A percentile compares a stretch with the other conserved stretches of the same genome.
phyloP scores from a whole-genome alignment of 2,113 vertebrate species.

The Erinaceus europaeus region DNA sequence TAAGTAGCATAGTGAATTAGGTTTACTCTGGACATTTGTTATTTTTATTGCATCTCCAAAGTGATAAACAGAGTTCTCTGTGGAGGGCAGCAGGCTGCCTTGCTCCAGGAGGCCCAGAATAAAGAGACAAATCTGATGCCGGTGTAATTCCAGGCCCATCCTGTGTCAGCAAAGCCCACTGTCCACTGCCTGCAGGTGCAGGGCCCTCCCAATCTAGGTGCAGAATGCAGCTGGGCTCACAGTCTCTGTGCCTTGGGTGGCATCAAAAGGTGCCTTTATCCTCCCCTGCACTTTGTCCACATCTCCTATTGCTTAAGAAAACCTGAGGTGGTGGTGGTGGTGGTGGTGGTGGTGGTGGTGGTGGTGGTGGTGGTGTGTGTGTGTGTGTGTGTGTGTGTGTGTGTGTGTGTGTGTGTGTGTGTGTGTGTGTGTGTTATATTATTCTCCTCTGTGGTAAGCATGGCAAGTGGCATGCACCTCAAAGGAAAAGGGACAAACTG shows the following conservation, averaged over 20 bases:
- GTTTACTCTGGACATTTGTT: conserved; percentile 90
- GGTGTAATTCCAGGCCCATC: conserved; percentile 39
- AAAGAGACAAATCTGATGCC: conserved; percentile 71
- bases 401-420: too few relatives aligned
- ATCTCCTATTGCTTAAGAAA: too few relatives aligned
- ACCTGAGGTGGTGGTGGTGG: too few relatives aligned
- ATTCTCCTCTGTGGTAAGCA: not conserved
- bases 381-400: too few relatives aligned
- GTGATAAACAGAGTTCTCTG: conserved; percentile 88
- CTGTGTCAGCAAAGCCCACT: conserved; percentile 64
- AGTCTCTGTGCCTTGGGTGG: too few relatives aligned
- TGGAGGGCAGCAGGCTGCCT: conserved; percentile 74
- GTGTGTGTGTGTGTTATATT: too few relatives aligned
- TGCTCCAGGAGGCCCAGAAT: conserved; percentile 73
- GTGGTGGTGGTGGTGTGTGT: too few relatives aligned
- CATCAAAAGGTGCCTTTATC: too few relatives aligned
- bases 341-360: too few relatives aligned
- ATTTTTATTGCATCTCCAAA: conserved; percentile 89
- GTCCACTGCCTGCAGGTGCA: conserved; percentile 34
- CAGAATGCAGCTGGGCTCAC: not conserved
- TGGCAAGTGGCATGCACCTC: not conserved
- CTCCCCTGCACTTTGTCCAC: too few relatives aligned
- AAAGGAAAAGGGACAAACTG: not conserved
- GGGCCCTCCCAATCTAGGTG: too few relatives aligned
- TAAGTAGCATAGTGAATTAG: conserved; percentile 93